Evolutionary conservation across 1,140 invertebrate genomes (phyloP), one percentile per base, ranked within the genome.

Genomic region (Bilobella aurantiaca): DNA sequence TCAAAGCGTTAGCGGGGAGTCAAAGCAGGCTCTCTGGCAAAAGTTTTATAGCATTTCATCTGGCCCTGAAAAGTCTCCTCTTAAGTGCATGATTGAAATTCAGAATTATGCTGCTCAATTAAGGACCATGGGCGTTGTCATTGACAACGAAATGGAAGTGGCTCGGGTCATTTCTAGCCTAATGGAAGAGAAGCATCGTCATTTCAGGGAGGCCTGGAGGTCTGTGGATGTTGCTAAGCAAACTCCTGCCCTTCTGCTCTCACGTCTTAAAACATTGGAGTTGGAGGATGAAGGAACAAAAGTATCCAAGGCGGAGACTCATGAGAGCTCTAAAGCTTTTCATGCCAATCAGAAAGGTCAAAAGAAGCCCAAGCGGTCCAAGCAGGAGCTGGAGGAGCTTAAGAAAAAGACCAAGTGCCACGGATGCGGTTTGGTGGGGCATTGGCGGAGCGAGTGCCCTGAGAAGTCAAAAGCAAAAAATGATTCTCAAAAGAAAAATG

Each of bases 211-310:
- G 30, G 64, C 64, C 1, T 66, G 64, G 64, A 34, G 64, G 14
- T 66, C 64, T 3, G 64, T 66, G 1, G 58, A 66, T 2, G 2
- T 65, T 1, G n/a, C 1, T 18, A 46, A 49, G 21, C 67, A 68
- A 27, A 65, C 63, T 1, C 5, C 63, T 0, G 67, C 58, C n/a
- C 23, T 65, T 0, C 49, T 68, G 2, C 63, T 68, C 8, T 62
- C 58, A n/a, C 1, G 67, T 14, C 59, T 68, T 1, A 62, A 68
- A 62, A 68, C 63, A 27, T 65, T 57, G 63, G 66, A 68, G 21
- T 21, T 65, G 25, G 67, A 68, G 18, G 67, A 68, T 3, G 62
- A 28, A 31, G 30, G 59, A 18, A 25, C 23, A 23, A 63, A 57
- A 30, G 8, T 5, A 29, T 32, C n/a, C 3, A 32, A 62, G 47